These are phyloP conservation scores for Orthonychiurus folsomi DNA, from an alignment of 2,888 invertebrate genomes.

Conservation along the genomic window DNA sequence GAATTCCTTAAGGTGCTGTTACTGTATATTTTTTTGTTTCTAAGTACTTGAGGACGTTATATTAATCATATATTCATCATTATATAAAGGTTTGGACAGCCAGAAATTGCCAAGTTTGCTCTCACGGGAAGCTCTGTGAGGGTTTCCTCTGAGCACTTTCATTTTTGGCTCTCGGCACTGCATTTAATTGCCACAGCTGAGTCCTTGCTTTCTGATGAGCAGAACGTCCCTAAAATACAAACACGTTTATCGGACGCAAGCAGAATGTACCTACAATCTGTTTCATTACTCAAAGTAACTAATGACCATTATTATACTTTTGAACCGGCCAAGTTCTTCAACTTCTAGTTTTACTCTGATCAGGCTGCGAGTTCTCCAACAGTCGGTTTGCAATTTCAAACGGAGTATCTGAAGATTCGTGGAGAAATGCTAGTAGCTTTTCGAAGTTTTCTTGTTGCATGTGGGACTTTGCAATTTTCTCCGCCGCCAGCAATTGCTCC, in stretches of 20 bases:
- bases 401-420: slow-evolving; percentile 66
- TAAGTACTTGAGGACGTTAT: too few species aligned
- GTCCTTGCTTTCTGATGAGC: slow-evolving; percentile 41
- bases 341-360: background rate
- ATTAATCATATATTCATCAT: too few species aligned
- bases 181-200: slow-evolving; percentile 48
- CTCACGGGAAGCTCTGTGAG: slow-evolving; percentile 56
- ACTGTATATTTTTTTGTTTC: slow-evolving; percentile 4
- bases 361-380: slow-evolving; percentile 60
- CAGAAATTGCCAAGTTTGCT: slow-evolving; percentile 58
- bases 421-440: slow-evolving; percentile 63
- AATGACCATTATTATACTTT: background rate
- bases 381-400: slow-evolving; percentile 60
- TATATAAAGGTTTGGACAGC: slow-evolving; percentile 62
- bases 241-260: slow-evolving; percentile 51
- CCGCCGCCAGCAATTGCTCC: slow-evolving; percentile 88
- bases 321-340: background rate
- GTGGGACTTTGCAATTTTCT: slow-evolving; percentile 69
- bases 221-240: slow-evolving; percentile 43
- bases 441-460: slow-evolving; percentile 58
- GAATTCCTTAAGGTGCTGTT: slow-evolving; percentile 34
- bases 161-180: slow-evolving; percentile 79
- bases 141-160: slow-evolving; percentile 76
- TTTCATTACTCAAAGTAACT: slow-evolving; percentile 52
- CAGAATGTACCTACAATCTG: slow-evolving; percentile 57